phyloP scores from a whole-genome alignment of 37 sponge, comb jelly and placozoan genomes.

The Beroe ovata region DNA sequence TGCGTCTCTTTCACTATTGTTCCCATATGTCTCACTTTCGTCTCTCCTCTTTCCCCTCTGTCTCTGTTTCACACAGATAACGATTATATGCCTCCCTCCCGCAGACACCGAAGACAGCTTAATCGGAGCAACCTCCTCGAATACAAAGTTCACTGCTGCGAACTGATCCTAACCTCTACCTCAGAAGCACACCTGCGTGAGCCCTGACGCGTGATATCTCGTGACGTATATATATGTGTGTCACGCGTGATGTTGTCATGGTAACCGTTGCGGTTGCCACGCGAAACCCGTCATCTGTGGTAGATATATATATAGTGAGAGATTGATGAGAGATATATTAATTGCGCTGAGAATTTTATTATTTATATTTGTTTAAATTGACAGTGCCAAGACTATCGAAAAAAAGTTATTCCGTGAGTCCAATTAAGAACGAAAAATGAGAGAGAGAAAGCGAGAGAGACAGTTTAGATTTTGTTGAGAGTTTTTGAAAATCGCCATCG shows the following conservation, averaged over 20 bases:
- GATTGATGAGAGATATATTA: too few relatives aligned
- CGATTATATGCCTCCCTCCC: not conserved
- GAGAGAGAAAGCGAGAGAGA: too few relatives aligned
- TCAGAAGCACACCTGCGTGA: constrained; percentile 44
- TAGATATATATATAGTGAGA: too few relatives aligned
- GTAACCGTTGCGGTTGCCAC: too few relatives aligned
- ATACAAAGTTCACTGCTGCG: constrained; percentile 66
- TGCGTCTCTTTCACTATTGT: not conserved
- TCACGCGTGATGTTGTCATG: not conserved
- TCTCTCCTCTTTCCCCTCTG: not conserved
- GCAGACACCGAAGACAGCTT: constrained; percentile 39
- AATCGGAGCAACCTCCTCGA: not conserved
- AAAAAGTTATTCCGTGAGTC: too few relatives aligned
- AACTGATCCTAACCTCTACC: constrained; percentile 45
- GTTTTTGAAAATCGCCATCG: too few relatives aligned
- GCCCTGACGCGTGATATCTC: not conserved
- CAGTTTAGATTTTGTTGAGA: too few relatives aligned
- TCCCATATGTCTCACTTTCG: not conserved
- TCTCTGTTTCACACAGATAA: constrained; percentile 41
- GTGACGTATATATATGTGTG: not conserved
- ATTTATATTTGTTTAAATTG: too few relatives aligned
- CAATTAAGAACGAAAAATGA: too few relatives aligned
- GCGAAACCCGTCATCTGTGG: too few relatives aligned
- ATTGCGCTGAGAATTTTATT: too few relatives aligned
- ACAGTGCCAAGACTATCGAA: too few relatives aligned